A percentile compares a stretch with the other conserved stretches of the same genome.
phyloP scores from a whole-genome alignment of 2,888 invertebrate genomes.

The Hydraecia micacea region DNA sequence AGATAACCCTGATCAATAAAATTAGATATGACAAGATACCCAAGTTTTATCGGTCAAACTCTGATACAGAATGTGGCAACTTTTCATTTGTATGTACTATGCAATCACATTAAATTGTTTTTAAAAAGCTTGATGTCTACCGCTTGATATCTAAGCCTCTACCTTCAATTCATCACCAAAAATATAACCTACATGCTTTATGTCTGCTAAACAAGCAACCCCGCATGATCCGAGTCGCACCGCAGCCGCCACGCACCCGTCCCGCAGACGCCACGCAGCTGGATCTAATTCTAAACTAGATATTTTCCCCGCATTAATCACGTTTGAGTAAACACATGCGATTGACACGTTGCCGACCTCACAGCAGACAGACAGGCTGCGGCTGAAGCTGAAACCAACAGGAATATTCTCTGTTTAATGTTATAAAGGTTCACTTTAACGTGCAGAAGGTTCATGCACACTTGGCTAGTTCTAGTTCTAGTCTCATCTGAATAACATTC shows the following conservation, averaged over 20 bases:
- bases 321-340: slow-evolving; percentile 56
- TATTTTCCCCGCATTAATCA: slow-evolving; percentile 57
- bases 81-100: slow-evolving; percentile 8
- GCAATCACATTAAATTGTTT: neutral
- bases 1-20: neutral
- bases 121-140: neutral
- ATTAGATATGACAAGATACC: neutral
- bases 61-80: neutral
- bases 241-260: neutral
- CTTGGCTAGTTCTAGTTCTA: neutral
- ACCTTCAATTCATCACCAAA: neutral
- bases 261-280: slow-evolving; percentile 10
- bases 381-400: slow-evolving; percentile 31
- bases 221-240: neutral
- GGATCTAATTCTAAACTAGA: slow-evolving; percentile 33
- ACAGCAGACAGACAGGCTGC: slow-evolving; percentile 31
- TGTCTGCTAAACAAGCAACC: neutral
- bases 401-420: slow-evolving; percentile 31
- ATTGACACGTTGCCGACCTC: slow-evolving; percentile 50
- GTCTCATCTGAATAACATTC: neutral
- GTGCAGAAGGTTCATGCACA: slow-evolving; percentile 25
- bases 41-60: neutral
- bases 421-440: neutral
- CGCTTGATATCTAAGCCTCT: neutral
- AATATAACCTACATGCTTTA: neutral